phyloP scores from a whole-genome alignment of 2,888 invertebrate genomes.

The Trissolcus brochymenae region DNA sequence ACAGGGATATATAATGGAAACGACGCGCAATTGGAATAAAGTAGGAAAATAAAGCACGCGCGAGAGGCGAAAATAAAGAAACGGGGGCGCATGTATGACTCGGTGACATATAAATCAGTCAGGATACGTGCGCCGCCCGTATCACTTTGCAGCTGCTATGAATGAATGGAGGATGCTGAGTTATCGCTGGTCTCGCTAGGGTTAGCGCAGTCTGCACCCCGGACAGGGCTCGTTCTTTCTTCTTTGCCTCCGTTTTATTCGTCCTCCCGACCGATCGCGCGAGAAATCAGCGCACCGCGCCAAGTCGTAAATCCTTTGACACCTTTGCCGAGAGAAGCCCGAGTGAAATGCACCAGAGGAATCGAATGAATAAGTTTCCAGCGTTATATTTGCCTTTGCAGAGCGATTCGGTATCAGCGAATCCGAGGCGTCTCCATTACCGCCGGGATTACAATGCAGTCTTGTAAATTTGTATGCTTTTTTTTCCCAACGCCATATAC shows the following conservation, averaged over 20 bases:
- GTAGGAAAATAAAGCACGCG: conserved; percentile 27
- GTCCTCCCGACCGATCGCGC: conserved; percentile 39
- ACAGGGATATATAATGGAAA: not conserved
- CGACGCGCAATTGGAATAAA: conserved; percentile 27
- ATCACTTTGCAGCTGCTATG: conserved; percentile 68
- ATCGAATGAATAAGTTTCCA: conserved; percentile 19
- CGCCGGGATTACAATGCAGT: conserved; percentile 9
- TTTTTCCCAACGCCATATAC: conserved; percentile 11
- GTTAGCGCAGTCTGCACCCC: conserved; percentile 29
- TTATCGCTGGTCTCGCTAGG: conserved; percentile 65
- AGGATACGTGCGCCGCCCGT: conserved; percentile 66
- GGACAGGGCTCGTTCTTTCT: conserved; percentile 26
- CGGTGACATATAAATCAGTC: conserved; percentile 69
- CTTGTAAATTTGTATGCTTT: conserved; percentile 41
- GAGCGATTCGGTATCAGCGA: not conserved
- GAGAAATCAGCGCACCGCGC: conserved; percentile 60
- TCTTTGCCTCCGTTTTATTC: conserved; percentile 16
- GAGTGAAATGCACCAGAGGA: conserved; percentile 36
- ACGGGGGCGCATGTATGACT: conserved; percentile 46
- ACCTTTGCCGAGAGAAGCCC: conserved; percentile 47
- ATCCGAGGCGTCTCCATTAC: conserved; percentile 10
- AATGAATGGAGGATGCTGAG: conserved; percentile 70
- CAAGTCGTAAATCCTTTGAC: conserved; percentile 61
- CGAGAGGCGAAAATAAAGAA: conserved; percentile 32
- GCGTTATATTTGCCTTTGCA: conserved; percentile 7